Percentiles rank a stretch among this genome's conserved stretches.
Conservation (phyloP, 2,113 vertebrate genomes). For the Zosterops borbonicus region DNA sequence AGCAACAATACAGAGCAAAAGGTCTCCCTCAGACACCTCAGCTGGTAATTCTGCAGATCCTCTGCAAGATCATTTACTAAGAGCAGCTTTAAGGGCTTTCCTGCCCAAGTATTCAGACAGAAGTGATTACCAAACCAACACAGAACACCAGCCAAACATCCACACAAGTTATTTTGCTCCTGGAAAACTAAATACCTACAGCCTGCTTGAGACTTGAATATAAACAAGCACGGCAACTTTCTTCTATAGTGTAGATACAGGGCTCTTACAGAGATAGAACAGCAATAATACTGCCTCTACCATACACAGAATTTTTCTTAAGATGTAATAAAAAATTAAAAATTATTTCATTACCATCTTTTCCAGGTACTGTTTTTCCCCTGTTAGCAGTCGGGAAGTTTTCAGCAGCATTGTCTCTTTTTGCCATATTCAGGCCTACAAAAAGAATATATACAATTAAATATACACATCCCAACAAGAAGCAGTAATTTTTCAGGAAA, state of each 20-base stretch:
- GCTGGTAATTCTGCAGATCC: not conserved
- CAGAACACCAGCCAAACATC: not conserved
- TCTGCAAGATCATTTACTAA: not conserved
- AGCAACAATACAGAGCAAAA: not conserved
- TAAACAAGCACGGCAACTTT: not conserved
- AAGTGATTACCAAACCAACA: not conserved
- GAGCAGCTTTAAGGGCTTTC: not conserved
- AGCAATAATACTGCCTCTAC: not conserved
- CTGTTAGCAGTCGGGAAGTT: constrained; percentile 45
- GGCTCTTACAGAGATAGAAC: not conserved
- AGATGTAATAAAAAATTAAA: not conserved
- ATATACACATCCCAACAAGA: not conserved
- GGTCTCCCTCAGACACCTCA: not conserved
- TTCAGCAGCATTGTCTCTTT: constrained; percentile 64
- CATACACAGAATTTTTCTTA: not conserved
- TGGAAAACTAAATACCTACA: not conserved
- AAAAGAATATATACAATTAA: not conserved
- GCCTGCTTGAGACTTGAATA: not conserved
- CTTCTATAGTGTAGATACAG: not conserved
- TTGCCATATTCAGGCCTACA: constrained; percentile 68
- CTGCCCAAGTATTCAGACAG: not conserved
- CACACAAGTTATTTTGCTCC: not conserved
- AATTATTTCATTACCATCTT: constrained; percentile 66
- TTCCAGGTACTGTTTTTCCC: constrained; percentile 47
- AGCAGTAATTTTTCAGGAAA: not conserved